Percentiles rank a stretch among this genome's conserved stretches.
Evolutionary conservation across 2,888 invertebrate species (phyloP).

Genomic region (Drosophila algonquin): DNA sequence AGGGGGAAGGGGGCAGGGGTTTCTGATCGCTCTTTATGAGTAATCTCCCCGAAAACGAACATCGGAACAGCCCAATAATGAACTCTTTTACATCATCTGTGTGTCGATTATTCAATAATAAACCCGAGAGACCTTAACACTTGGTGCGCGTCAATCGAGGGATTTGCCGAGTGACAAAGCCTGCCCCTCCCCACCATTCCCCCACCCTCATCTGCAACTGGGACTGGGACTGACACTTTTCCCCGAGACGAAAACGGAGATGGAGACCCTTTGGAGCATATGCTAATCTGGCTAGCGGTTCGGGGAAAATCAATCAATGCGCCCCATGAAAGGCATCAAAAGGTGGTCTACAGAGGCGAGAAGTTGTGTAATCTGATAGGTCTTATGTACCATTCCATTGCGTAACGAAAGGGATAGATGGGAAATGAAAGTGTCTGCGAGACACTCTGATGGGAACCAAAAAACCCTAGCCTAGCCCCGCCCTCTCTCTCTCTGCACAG

Average conservation of each 20-base stretch:
- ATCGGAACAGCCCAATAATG: conserved; percentile 56
- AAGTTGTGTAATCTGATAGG: conserved; percentile 69
- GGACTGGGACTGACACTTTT: conserved; percentile 35
- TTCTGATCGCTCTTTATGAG: conserved; percentile 32
- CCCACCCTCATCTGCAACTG: conserved; percentile 14
- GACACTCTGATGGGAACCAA: conserved; percentile 17
- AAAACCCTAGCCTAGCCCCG: background rate
- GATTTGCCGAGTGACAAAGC: conserved; percentile 55
- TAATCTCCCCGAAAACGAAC: conserved; percentile 34
- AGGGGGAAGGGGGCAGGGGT: background rate
- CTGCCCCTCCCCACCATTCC: conserved; percentile 12
- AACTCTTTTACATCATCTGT: conserved; percentile 50
- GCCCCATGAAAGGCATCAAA: conserved; percentile 42
- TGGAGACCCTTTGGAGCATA: conserved; percentile 24
- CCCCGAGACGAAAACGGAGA: conserved; percentile 6
- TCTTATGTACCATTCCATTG: conserved; percentile 37
- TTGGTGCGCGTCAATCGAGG: conserved; percentile 48
- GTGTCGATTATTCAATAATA: conserved; percentile 30
- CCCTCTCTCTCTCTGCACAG: no score
- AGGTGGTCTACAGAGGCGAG: conserved; percentile 46
- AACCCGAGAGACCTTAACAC: conserved; percentile 44
- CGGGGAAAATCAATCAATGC: conserved; percentile 65
- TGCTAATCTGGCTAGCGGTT: conserved; percentile 57
- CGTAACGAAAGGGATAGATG: conserved; percentile 34
- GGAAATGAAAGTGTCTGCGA: conserved; percentile 34